phyloP scores from a whole-genome alignment of 2,113 vertebrate genomes.

The Atractosteus spatula region DNA sequence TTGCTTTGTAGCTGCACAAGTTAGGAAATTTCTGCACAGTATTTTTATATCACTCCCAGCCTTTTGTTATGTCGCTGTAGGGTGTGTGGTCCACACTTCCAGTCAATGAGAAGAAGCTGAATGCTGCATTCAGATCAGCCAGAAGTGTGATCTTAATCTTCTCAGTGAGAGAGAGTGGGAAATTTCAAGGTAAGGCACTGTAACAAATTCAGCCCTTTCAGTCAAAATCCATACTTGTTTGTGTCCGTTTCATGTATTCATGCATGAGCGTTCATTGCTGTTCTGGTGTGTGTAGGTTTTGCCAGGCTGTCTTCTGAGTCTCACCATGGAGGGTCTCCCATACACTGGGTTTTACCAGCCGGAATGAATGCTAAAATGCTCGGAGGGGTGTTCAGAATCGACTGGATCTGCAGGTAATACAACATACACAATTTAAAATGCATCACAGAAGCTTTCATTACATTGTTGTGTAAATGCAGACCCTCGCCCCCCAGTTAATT shows the following conservation, averaged over 20 bases:
- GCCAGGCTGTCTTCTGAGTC: slow-evolving; percentile 92
- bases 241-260: slow-evolving; percentile 19
- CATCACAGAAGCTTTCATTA: too few relatives aligned
- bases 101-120: slow-evolving; percentile 97
- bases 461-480: too few relatives aligned
- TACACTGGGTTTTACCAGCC: slow-evolving; percentile 97
- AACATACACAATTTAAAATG: not conserved
- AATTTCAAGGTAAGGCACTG: slow-evolving; percentile 87
- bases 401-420: slow-evolving; percentile 95
- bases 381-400: slow-evolving; percentile 96
- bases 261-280: slow-evolving; percentile 3
- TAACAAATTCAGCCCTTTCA: slow-evolving; percentile 3
- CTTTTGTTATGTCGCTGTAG: slow-evolving; percentile 48
- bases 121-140: slow-evolving; percentile 85
- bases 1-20: too few relatives aligned
- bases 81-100: slow-evolving; percentile 98
- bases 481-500: too few relatives aligned
- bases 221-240: slow-evolving; percentile 17
- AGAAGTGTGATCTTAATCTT: slow-evolving; percentile 92
- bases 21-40: too few relatives aligned
- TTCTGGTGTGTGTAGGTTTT: slow-evolving; percentile 69
- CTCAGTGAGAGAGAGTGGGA: slow-evolving; percentile 97
- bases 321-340: slow-evolving; percentile 93
- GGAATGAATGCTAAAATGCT: slow-evolving; percentile 98
- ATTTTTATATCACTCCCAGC: not conserved